Evolutionary conservation across 1,140 invertebrate species (phyloP).

Genomic region (Neuroterus valhalla): DNA sequence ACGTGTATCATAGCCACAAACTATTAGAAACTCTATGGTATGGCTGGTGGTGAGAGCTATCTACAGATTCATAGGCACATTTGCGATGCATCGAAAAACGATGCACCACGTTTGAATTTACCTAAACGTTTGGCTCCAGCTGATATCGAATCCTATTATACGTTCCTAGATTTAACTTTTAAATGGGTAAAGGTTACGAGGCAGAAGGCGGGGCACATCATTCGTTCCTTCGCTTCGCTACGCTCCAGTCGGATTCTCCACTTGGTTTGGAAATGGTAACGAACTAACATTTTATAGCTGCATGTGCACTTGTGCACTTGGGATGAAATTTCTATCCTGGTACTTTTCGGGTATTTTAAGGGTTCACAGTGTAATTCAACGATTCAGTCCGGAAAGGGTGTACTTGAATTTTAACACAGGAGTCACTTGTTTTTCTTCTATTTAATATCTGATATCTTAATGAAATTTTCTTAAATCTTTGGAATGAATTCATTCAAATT

Average conservation of each 20-base stretch:
- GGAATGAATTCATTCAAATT: too few species aligned
- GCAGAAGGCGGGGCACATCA: constrained; percentile 19
- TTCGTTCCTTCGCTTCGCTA: constrained; percentile 1
- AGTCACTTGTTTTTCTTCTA: too few species aligned
- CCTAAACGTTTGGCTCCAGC: constrained; percentile 15
- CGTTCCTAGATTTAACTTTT: constrained; percentile 28
- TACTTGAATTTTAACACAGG: too few species aligned
- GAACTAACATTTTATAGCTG: constrained; percentile 16
- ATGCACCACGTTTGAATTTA: constrained; percentile 25
- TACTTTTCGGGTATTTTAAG: constrained; percentile 3
- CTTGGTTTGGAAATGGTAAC: constrained; percentile 21
- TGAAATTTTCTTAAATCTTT: too few species aligned
- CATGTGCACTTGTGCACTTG: not conserved
- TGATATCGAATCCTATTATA: constrained; percentile 13
- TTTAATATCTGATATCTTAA: too few species aligned
- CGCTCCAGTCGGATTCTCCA: not conserved
- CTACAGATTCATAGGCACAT: constrained; percentile 15
- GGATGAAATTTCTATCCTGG: not conserved
- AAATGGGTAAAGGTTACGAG: constrained; percentile 27
- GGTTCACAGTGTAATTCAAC: not conserved
- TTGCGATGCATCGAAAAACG: constrained; percentile 28
- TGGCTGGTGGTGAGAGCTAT: not conserved
- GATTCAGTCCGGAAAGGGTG: too few species aligned
- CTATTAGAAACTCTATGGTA: not conserved
- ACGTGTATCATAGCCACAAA: constrained; percentile 8